Conservation (phyloP, 2,888 invertebrate genomes). For the Watsonalla cultraria region DNA sequence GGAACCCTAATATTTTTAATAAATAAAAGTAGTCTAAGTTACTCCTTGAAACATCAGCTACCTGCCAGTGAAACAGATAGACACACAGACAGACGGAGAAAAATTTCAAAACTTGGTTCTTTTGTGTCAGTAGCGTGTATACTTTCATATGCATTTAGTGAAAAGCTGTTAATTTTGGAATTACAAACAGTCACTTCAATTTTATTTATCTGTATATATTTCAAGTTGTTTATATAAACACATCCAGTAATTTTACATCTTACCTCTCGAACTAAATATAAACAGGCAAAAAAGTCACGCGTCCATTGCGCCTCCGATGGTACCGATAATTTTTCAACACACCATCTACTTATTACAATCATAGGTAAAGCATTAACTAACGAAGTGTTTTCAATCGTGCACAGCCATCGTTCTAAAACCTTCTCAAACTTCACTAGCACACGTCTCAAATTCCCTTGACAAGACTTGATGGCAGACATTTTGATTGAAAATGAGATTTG, state of each 20-base stretch:
- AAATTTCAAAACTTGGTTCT: no score
- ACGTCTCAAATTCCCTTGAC: conserved; percentile 20
- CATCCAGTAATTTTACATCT: conserved; percentile 38
- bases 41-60: no score
- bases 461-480: conserved; percentile 12
- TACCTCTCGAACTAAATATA: conserved; percentile 60
- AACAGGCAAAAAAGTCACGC: conserved; percentile 74
- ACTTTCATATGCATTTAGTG: no score
- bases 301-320: conserved; percentile 75
- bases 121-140: no score
- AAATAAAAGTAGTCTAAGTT: no score
- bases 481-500: conserved; percentile 13
- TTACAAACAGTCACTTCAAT: no score
- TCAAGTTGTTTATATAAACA: no score
- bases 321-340: conserved; percentile 78
- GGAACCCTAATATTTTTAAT: no score
- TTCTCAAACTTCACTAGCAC: conserved; percentile 7
- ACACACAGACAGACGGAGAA: no score
- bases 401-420: conserved; percentile 17
- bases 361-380: conserved; percentile 74
- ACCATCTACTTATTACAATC: conserved; percentile 78
- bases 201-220: no score
- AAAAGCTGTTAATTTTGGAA: no score
- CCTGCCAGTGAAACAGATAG: no score
- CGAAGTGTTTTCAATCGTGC: conserved; percentile 50